phyloP scores from a whole-genome alignment of 2,797 vertebrate species.

The Pantherophis alleghaniensis region DNA sequence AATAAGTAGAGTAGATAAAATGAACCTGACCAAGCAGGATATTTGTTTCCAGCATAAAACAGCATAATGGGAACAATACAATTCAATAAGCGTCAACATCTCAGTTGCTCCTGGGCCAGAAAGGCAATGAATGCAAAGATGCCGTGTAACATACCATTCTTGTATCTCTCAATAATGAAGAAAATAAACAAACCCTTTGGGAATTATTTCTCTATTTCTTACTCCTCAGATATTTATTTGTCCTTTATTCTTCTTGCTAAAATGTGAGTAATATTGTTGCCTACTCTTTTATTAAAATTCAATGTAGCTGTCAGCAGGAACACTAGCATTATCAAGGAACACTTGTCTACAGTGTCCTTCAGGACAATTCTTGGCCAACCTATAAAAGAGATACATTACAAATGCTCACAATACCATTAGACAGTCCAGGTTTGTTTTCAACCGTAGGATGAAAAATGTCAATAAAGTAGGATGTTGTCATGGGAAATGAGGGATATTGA shows the following conservation, averaged over 20 bases:
- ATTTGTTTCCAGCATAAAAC: background rate
- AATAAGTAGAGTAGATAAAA: background rate
- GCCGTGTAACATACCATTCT: background rate
- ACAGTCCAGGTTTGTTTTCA: background rate
- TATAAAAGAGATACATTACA: background rate
- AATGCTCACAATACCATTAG: background rate
- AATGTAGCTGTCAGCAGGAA: background rate
- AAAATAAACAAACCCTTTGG: background rate
- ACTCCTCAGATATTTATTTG: background rate
- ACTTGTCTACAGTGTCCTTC: background rate
- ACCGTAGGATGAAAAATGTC: background rate
- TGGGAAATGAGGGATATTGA: slow-evolving; percentile 8
- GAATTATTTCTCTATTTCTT: background rate
- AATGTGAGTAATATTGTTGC: background rate
- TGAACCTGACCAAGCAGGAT: background rate
- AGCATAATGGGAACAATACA: background rate
- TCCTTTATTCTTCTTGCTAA: background rate
- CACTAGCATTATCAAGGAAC: background rate
- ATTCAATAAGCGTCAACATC: background rate
- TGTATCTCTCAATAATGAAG: background rate
- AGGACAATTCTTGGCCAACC: background rate
- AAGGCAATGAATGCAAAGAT: background rate
- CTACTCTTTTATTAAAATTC: background rate
- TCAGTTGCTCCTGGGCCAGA: background rate
- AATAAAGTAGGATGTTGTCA: background rate